Evolutionary conservation across 2,113 vertebrate species (phyloP).

Genomic region (Sminthopsis crassicaudata): DNA sequence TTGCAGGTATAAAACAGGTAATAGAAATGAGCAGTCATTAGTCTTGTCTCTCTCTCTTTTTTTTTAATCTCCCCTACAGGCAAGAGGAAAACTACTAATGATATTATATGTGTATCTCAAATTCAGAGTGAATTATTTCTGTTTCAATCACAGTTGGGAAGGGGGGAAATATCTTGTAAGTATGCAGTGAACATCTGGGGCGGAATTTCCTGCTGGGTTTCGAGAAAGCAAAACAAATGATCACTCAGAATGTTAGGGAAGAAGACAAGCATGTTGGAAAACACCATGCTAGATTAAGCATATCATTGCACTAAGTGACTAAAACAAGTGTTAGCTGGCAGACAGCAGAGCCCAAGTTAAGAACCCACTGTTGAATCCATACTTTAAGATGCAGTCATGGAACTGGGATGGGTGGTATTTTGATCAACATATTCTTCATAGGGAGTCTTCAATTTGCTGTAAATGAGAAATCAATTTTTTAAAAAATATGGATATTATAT

Average conservation of each 20-base stretch:
- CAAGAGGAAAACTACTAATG: neutral
- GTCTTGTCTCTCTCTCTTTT: neutral
- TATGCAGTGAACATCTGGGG: neutral
- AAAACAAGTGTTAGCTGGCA: constrained; percentile 1
- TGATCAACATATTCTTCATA: neutral
- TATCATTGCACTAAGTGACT: neutral
- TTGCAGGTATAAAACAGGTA: neutral
- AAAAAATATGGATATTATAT: neutral
- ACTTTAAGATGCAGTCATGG: neutral
- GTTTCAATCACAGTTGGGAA: neutral
- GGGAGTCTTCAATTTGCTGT: neutral
- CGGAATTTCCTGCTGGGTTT: neutral
- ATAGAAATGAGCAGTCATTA: neutral
- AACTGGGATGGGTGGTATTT: neutral
- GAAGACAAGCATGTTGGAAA: constrained; percentile 1
- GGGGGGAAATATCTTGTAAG: neutral
- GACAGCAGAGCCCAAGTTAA: neutral
- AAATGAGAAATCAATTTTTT: neutral
- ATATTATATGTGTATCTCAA: neutral
- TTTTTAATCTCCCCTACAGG: neutral
- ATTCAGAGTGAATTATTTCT: constrained; percentile 7
- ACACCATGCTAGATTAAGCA: constrained; percentile 1
- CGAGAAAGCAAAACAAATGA: neutral
- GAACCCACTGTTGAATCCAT: neutral
- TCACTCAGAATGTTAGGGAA: neutral